A percentile compares a stretch with the other conserved stretches of the same genome.
These are phyloP conservation scores for Montipora capitata DNA, from an alignment of 92 coral and sea anemone species.

Conservation along the genomic window DNA sequence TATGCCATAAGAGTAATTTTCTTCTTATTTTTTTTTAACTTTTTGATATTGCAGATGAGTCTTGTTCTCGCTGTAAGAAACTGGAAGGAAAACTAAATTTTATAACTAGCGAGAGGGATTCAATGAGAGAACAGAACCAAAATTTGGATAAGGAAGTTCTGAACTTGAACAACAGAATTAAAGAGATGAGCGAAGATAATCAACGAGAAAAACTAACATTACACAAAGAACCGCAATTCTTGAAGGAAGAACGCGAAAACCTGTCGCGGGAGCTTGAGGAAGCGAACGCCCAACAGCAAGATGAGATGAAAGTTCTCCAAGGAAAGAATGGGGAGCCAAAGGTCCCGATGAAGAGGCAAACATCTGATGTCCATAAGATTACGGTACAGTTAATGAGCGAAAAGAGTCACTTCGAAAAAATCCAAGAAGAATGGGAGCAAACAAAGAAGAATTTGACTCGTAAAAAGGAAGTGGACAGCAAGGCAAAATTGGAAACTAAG, in stretches of 20 bases:
- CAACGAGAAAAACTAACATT: slow-evolving; percentile 69
- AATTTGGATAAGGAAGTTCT: slow-evolving; percentile 58
- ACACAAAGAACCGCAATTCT: slow-evolving; percentile 43
- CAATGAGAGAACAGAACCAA: slow-evolving; percentile 21
- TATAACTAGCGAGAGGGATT: slow-evolving; percentile 39
- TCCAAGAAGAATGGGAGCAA: slow-evolving; percentile 68
- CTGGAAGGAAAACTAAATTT: slow-evolving; percentile 58
- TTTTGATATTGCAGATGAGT: too few species aligned
- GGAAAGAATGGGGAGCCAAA: slow-evolving; percentile 67
- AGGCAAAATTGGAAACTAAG: too few species aligned
- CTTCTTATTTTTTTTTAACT: too few species aligned
- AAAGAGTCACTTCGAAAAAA: slow-evolving; percentile 35
- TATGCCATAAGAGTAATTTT: too few species aligned
- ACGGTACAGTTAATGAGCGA: slow-evolving; percentile 77
- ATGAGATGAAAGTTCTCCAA: slow-evolving; percentile 70
- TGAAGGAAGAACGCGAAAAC: slow-evolving; percentile 63
- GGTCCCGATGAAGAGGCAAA: slow-evolving; percentile 69
- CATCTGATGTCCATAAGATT: slow-evolving; percentile 47
- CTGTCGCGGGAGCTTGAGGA: slow-evolving; percentile 50
- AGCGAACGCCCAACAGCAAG: slow-evolving; percentile 72
- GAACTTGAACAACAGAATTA: slow-evolving; percentile 47
- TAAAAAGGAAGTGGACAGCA: too few species aligned
- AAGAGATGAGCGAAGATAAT: slow-evolving; percentile 66
- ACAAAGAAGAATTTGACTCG: slow-evolving; percentile 53
- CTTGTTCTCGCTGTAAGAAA: slow-evolving; percentile 52